phyloP scores from a whole-genome alignment of 2,797 vertebrate genomes.

The Schizopygopsis malacanthus region DNA sequence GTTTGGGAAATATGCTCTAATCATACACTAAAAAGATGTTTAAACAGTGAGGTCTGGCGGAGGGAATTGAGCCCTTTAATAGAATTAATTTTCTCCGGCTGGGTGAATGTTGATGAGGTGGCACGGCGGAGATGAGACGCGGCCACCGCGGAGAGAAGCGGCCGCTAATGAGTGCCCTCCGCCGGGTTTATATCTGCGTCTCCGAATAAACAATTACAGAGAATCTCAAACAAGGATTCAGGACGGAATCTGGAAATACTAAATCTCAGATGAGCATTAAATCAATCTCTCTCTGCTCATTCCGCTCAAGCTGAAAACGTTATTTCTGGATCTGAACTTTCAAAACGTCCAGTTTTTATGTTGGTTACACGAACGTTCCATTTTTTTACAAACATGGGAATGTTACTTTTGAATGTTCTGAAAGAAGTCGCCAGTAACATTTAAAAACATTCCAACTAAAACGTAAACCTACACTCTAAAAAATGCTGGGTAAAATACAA shows the following conservation, averaged over 20 bases:
- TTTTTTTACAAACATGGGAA: not conserved
- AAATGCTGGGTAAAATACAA: too few species aligned
- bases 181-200: conserved; percentile 21
- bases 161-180: conserved; percentile 27
- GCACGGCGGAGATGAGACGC: conserved; percentile 74
- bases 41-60: conserved; percentile 76
- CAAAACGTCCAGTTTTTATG: not conserved
- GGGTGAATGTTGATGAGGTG: conserved; percentile 84
- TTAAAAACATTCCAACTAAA: not conserved
- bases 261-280: conserved; percentile 34
- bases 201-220: conserved; percentile 46
- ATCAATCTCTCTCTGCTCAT: too few species aligned
- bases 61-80: conserved; percentile 75
- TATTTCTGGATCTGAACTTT: not conserved
- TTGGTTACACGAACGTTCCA: not conserved
- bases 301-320: not conserved
- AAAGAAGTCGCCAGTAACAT: not conserved
- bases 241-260: conserved; percentile 26
- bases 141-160: conserved; percentile 64
- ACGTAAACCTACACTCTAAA: not conserved
- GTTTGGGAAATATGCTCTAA: conserved; percentile 83
- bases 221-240: conserved; percentile 41
- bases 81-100: conserved; percentile 77
- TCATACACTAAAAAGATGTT: conserved; percentile 90
- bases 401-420: not conserved